Conservation (phyloP, 2,888 invertebrate species). For the Netelia melanura region DNA sequence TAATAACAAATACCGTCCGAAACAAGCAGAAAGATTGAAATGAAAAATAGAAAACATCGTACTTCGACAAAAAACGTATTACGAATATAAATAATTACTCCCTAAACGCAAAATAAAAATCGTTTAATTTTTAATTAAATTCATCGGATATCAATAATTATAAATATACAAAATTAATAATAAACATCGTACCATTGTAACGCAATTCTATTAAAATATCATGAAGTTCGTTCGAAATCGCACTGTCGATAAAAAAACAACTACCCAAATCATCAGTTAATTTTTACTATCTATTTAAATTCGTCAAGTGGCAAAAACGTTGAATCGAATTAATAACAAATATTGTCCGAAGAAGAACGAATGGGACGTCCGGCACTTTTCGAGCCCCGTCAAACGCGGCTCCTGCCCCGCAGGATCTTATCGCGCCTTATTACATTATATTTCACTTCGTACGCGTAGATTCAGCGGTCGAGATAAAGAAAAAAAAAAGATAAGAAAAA, state of each 20-base stretch:
- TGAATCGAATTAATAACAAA: conserved; percentile 10
- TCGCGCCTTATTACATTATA: conserved; percentile 31
- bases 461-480: conserved; percentile 41
- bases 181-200: no score
- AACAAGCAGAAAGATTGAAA: no score
- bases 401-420: conserved; percentile 19
- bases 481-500: conserved; percentile 4
- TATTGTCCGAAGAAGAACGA: background rate
- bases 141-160: no score
- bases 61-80: no score
- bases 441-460: conserved; percentile 26
- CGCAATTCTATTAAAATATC: background rate
- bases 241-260: background rate
- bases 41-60: no score
- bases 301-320: background rate
- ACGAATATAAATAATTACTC: no score
- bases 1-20: no score
- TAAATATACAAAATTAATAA: no score
- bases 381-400: conserved; percentile 1
- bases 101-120: no score
- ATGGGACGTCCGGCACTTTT: conserved; percentile 38
- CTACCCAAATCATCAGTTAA: background rate
- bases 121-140: no score
- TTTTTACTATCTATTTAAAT: conserved; percentile 1
- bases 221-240: background rate